Evolutionary conservation across 2,113 vertebrate genomes (phyloP).

Genomic region (Rissa tridactyla): DNA sequence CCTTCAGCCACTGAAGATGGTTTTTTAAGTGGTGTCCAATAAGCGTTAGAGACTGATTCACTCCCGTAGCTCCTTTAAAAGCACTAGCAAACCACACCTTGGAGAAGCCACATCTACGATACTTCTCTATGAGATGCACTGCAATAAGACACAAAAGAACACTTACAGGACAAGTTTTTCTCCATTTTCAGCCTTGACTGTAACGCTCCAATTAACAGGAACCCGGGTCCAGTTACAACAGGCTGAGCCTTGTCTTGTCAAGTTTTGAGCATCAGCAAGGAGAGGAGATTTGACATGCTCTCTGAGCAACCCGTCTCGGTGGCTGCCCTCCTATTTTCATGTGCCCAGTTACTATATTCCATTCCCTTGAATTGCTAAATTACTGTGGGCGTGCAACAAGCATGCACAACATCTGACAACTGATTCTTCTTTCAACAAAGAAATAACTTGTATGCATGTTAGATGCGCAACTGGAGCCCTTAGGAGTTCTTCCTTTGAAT

Average conservation of each 20-base stretch:
- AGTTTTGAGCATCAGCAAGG: not conserved
- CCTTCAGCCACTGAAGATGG: slow-evolving; percentile 87
- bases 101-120: slow-evolving; percentile 80
- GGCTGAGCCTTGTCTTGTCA: not conserved
- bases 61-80: slow-evolving; percentile 92
- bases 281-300: not conserved
- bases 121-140: slow-evolving; percentile 88
- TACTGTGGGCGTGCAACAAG: not conserved
- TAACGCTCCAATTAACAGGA: not conserved
- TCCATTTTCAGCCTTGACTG: not conserved
- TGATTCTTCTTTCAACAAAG: not conserved
- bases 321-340: not conserved
- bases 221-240: not conserved
- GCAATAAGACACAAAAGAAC: not conserved
- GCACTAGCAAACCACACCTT: slow-evolving; percentile 92
- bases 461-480: not conserved
- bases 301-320: not conserved
- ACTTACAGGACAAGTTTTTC: not conserved
- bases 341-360: not conserved
- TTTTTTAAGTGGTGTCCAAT: slow-evolving; percentile 89
- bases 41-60: slow-evolving; percentile 79
- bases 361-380: not conserved
- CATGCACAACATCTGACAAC: not conserved
- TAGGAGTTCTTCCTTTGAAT: not conserved
- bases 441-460: not conserved